phyloP scores from a whole-genome alignment of 2,113 vertebrate genomes.

The Grammomys dolichurus region DNA sequence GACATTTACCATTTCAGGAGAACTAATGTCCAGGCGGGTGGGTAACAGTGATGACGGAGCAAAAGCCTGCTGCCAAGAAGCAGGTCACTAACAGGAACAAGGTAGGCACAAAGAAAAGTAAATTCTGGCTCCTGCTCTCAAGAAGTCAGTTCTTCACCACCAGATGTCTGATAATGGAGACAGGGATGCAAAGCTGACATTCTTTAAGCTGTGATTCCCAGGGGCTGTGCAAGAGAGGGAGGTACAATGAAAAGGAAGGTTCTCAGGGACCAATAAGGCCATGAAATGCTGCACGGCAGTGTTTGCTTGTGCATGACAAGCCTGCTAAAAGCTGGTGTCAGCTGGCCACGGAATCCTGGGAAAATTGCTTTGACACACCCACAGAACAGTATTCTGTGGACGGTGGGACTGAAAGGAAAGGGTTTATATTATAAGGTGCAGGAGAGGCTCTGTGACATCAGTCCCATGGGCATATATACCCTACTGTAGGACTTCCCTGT shows the following conservation, averaged over 20 bases:
- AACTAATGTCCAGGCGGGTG: not conserved
- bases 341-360: not conserved
- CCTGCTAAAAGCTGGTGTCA: rapidly evolving
- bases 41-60: rapidly evolving
- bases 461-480: rapidly evolving
- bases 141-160: not conserved
- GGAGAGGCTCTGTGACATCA: not conserved
- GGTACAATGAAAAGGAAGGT: not conserved
- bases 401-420: rapidly evolving
- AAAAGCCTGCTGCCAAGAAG: not conserved
- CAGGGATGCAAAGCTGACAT: not conserved
- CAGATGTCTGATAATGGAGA: not conserved
- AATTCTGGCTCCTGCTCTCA: not conserved
- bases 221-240: not conserved
- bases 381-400: rapidly evolving
- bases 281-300: rapidly evolving
- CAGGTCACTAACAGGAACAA: not conserved
- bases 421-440: rapidly evolving
- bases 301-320: rapidly evolving
- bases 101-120: not conserved
- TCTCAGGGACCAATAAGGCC: not conserved
- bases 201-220: not conserved
- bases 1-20: rapidly evolving
- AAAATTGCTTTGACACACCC: not conserved
- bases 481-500: not conserved